Conservation (phyloP, 1,140 invertebrate species). For the Heliconius hewitsoni region DNA sequence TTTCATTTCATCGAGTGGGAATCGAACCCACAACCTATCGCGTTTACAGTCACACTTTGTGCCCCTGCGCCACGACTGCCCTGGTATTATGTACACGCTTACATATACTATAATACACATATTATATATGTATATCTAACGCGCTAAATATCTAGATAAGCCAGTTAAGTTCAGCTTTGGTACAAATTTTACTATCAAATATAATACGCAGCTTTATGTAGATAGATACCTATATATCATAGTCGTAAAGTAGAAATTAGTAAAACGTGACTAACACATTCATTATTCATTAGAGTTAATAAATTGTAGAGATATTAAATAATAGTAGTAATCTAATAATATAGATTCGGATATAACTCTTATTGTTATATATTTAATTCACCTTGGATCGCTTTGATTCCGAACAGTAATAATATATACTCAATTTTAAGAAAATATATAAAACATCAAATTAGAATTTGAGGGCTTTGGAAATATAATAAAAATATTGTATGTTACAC, state of each 20-base stretch:
- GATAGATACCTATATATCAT: conserved; percentile 26
- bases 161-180: not conserved
- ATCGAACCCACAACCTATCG: no score
- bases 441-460: not conserved
- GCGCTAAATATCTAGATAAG: not conserved
- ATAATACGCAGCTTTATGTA: conserved; percentile 25
- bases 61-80: no score
- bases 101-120: not conserved
- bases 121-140: not conserved
- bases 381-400: conserved; percentile 12
- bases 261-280: conserved; percentile 39
- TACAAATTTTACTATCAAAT: conserved; percentile 18
- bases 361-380: conserved; percentile 20
- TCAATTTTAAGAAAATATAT: not conserved
- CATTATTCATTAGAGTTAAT: conserved; percentile 41
- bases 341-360: conserved; percentile 13
- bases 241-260: conserved; percentile 38
- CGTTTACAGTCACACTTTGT: no score
- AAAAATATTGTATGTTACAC: not conserved
- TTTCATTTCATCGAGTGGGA: no score
- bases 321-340: conserved; percentile 29
- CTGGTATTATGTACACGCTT: no score
- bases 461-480: not conserved
- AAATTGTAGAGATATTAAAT: conserved; percentile 34
- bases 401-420: not conserved